Evolutionary conservation across 2,797 vertebrate genomes (phyloP).

Genomic region (Chanos chanos): DNA sequence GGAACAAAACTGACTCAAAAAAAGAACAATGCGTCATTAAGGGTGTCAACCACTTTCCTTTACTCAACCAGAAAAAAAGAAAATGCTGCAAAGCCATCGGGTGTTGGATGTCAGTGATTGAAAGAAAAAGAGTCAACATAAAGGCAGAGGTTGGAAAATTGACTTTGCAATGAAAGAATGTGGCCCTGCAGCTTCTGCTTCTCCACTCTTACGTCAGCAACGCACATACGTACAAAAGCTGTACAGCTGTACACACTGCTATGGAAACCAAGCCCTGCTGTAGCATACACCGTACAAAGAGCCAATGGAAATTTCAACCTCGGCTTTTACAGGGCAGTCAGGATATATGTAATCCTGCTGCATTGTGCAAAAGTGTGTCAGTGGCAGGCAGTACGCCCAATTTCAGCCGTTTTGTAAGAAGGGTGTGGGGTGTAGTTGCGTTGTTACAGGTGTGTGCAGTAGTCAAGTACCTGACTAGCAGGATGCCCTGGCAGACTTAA

Average conservation of each 20-base stretch:
- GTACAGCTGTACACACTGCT: neutral
- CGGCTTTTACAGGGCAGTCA: neutral
- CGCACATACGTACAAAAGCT: constrained; percentile 2
- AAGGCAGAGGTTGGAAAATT: constrained; percentile 19
- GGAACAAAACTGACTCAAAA: too few species aligned
- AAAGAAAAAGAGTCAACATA: neutral
- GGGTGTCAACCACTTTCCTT: too few species aligned
- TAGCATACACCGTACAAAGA: neutral
- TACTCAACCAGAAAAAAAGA: too few species aligned
- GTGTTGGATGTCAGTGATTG: neutral
- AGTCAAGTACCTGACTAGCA: neutral
- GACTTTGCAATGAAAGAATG: constrained; percentile 24
- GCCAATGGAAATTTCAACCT: neutral
- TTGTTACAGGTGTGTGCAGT: too few species aligned
- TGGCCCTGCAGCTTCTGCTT: neutral
- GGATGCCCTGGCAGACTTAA: neutral
- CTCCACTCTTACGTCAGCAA: neutral
- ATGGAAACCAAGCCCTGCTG: neutral
- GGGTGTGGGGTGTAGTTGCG: too few species aligned
- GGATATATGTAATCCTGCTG: neutral
- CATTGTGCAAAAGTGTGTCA: neutral
- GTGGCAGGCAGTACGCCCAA: constrained; percentile 3
- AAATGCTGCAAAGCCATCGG: too few species aligned
- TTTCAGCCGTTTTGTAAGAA: neutral
- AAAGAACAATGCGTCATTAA: too few species aligned